Evolutionary conservation across 1,140 invertebrate species (phyloP), one percentile per base, ranked within the genome.

Genomic region (Micrasema minimum): DNA sequence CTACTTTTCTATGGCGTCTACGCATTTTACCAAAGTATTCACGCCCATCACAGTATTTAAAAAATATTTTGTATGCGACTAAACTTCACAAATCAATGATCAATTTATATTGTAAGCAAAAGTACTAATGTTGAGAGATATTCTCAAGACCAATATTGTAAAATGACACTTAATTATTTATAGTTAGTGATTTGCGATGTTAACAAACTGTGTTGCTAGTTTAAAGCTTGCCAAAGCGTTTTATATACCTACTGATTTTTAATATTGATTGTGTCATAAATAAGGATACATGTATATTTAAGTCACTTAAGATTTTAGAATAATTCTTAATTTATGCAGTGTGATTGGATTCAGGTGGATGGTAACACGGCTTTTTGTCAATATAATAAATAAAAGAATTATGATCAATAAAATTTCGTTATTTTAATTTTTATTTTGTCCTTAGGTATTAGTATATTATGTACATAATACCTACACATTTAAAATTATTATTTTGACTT

Each of bases 181-280:
- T 38, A 20, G 12, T 41, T 59, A 41, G 55, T 59, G 16, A 59
- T 20, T 59, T 59, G 35, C 35, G 11, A 35, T 59, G 37, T 59
- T 59, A 38, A 38, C 35, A 41, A 59, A 59, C 55, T 59, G 55
- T 59, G 35, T 38, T 41, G 35, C 55, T 59, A 41, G 55, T 41
- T 55, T 59, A 59, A 59, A 59, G 55, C 55, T 59, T 59, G 55
- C 55, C 55, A 59, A 59, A 59, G 55, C 55, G 38, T 59, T 59
- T 59, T 59, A 41, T 38, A 59, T 55, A 55, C 51, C 14, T 55
- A 55, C 22, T 16, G 26, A 55, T 55, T 55, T 23, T 37, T 16
- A 35, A 37, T 14, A 37, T 31, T 20, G 22, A 55, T 26, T n/a
- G 12, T 55, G 46, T 48, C 18, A 48, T 48, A 48, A 48, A 20